Percentiles rank a stretch among this genome's conserved stretches.
Evolutionary conservation across 2,888 invertebrate genomes (phyloP).

Genomic region (Clitarchus hookeri): DNA sequence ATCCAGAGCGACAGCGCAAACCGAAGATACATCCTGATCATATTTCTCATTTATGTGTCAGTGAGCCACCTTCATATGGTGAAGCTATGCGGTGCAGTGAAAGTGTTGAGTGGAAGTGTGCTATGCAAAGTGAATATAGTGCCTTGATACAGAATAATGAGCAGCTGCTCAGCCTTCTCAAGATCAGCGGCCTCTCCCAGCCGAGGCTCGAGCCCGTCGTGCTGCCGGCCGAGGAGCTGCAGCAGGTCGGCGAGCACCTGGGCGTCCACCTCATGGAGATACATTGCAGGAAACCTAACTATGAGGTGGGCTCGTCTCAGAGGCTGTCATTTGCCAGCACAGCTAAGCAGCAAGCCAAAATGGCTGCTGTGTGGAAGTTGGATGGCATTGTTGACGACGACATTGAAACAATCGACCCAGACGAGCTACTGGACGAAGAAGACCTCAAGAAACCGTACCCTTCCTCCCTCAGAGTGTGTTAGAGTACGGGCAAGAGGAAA

Average conservation of each 20-base stretch:
- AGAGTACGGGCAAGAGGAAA: slow-evolving; percentile 88
- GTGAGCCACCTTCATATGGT: too few relatives aligned
- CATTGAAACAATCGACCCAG: slow-evolving; percentile 82
- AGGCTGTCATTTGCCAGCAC: slow-evolving; percentile 57
- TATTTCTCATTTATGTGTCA: too few relatives aligned
- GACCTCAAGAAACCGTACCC: slow-evolving; percentile 89
- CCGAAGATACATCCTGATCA: too few relatives aligned
- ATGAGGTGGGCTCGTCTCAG: slow-evolving; percentile 71
- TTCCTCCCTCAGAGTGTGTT: slow-evolving; percentile 80
- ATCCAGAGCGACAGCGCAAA: too few relatives aligned
- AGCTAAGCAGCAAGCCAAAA: slow-evolving; percentile 45
- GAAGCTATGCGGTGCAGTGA: too few relatives aligned
- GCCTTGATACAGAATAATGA: too few relatives aligned
- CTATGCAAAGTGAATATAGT: too few relatives aligned
- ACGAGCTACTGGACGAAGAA: slow-evolving; percentile 85
- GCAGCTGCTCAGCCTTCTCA: slow-evolving; percentile 58
- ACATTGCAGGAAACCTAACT: slow-evolving; percentile 68
- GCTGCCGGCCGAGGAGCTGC: slow-evolving; percentile 45
- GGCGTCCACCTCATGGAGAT: slow-evolving; percentile 46
- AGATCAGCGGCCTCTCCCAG: slow-evolving; percentile 67
- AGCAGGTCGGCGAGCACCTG: slow-evolving; percentile 34
- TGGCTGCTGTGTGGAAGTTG: slow-evolving; percentile 73
- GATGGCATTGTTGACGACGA: slow-evolving; percentile 66
- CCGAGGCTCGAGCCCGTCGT: slow-evolving; percentile 49
- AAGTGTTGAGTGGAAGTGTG: too few relatives aligned